Base-by-base conservation (phyloP, 2,888 invertebrate genomes). In the Ischnus inquisitorius region DNA sequence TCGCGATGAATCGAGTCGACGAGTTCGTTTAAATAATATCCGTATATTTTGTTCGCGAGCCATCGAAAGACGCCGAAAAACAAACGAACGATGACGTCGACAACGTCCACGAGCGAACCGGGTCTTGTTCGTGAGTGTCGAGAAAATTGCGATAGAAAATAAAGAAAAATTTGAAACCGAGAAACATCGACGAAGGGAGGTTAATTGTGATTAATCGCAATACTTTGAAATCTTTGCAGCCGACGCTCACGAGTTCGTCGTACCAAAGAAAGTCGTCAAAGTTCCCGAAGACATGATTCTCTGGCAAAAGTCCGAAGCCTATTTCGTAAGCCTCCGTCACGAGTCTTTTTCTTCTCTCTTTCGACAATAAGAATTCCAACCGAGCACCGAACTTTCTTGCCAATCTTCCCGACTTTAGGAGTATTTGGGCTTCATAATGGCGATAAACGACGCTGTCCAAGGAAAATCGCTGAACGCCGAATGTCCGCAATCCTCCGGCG, bases 281-380 rank as follows among this genome's bases (percentile, higher is more conserved):
- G 93, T 94, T 34, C 95, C 95, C 4, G 95, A 95, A 19, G 97
- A 98, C 90, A 96, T 98, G 96, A 94, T 94, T 71, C 93, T 95
- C 82, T 98, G 98, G 98, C 96, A 97, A 89, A 96, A 96, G 91
- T 98, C 98, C 0, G 97, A 97, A 91, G 98, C 98, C 2, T 98
- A 97, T 93, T 96, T 96, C 94, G 97, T 97, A 94, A 94, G 93
- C 91, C 8, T 22, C 5, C 34, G 34, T 6, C 1, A 34, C 34
- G 8, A 34, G 0, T 34, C 5, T 34, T 34, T 34, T 34, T 34
- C 8, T 34, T 4, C 8, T 34, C 6, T 8, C 8, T 8, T 34
- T 5, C 34, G 6, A 34, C 10, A 5, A 69, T n/a, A n/a, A n/a
- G n/a, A 28, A 12, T 22, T 10, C 14, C 10, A 10, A 71, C 19